A percentile compares a stretch with the other conserved stretches of the same genome.
Conservation (phyloP, 1,140 invertebrate species). For the Neoseiulus cucumeris region DNA sequence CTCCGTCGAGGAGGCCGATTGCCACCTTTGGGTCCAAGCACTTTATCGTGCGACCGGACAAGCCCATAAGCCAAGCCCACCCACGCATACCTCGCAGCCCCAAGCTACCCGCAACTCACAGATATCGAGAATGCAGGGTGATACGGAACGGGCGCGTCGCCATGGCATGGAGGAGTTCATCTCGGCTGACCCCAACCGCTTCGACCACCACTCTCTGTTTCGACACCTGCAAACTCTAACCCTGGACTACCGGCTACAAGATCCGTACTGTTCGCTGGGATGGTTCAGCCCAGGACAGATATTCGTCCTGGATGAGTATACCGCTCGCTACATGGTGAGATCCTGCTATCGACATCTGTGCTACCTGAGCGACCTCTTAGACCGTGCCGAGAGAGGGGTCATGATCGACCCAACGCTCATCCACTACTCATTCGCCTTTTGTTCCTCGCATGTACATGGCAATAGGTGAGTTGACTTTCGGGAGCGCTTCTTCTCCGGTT, state of each 20-base stretch:
- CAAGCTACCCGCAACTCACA: slow-evolving; percentile 52
- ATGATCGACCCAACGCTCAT: slow-evolving; percentile 96
- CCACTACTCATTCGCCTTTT: slow-evolving; percentile 97
- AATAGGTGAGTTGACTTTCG: slow-evolving; percentile 45
- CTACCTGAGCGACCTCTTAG: slow-evolving; percentile 84
- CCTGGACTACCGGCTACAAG: slow-evolving; percentile 80
- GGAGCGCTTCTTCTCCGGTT: slow-evolving; percentile 10
- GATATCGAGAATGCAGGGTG: slow-evolving; percentile 71
- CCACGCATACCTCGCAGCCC: slow-evolving; percentile 24
- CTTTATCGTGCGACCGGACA: slow-evolving; percentile 97
- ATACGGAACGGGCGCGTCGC: slow-evolving; percentile 86
- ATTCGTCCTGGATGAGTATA: slow-evolving; percentile 95
- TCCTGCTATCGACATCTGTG: slow-evolving; percentile 89
- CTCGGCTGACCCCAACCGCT: slow-evolving; percentile 88
- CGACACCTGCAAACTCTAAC: slow-evolving; percentile 74
- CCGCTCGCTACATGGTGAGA: slow-evolving; percentile 84
- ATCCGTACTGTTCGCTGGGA: slow-evolving; percentile 91
- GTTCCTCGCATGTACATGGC: slow-evolving; percentile 93
- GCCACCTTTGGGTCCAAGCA: slow-evolving; percentile 95
- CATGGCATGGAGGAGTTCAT: slow-evolving; percentile 99
- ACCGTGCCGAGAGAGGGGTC: slow-evolving; percentile 76
- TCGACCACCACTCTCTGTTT: slow-evolving; percentile 81
- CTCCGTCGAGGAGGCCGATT: slow-evolving; percentile 93
- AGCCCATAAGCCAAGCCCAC: slow-evolving; percentile 90
- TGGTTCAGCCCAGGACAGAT: slow-evolving; percentile 99